Percentiles rank a stretch among this genome's conserved stretches.
Conservation (phyloP, 2,888 invertebrate genomes). For the Argyresthia goedartella region DNA sequence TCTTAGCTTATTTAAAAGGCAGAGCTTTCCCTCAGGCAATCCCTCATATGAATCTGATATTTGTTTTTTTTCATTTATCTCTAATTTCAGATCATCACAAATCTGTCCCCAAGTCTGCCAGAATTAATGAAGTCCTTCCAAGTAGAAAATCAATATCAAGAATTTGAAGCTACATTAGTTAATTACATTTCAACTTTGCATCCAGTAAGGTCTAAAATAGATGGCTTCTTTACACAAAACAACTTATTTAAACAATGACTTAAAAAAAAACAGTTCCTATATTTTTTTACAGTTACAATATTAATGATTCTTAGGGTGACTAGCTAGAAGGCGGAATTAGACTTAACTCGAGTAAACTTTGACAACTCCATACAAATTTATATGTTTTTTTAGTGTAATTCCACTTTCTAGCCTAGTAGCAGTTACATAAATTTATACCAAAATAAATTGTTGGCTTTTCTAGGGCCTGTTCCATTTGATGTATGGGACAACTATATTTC, state of each 20-base stretch:
- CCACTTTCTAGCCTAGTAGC: background rate
- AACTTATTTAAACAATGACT: constrained; percentile 42
- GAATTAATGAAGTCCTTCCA: constrained; percentile 64
- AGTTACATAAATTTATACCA: background rate
- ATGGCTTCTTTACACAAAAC: constrained; percentile 71
- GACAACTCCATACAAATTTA: no score
- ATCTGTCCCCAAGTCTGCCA: constrained; percentile 73
- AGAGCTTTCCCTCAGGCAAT: no score
- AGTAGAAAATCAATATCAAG: constrained; percentile 39
- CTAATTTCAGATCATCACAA: constrained; percentile 72
- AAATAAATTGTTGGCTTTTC: no score
- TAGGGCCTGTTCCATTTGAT: no score
- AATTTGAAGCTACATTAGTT: constrained; percentile 43
- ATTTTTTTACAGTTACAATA: background rate
- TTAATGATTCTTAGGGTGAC: background rate
- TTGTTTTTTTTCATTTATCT: no score
- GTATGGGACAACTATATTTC: no score
- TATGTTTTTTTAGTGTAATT: background rate
- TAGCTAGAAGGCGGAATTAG: no score
- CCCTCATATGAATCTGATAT: no score
- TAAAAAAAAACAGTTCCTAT: background rate
- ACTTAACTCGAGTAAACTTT: no score
- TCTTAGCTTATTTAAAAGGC: no score
- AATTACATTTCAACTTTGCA: constrained; percentile 67
- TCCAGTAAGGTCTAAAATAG: constrained; percentile 69